Evolutionary conservation across 2,797 vertebrate species (phyloP), one percentile per base, ranked within the genome.

Genomic region (Helicolenus hilgendorfi): DNA sequence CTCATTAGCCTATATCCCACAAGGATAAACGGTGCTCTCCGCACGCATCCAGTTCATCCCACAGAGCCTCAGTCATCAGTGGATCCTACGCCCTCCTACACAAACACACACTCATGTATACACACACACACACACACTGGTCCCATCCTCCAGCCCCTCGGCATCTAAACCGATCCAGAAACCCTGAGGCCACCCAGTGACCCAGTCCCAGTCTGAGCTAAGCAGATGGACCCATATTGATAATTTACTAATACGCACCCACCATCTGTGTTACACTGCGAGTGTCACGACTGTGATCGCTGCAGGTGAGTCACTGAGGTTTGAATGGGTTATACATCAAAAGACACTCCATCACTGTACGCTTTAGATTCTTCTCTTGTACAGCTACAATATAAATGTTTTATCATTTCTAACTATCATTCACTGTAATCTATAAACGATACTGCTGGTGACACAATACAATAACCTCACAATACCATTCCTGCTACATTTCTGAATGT

Each of bases 1-100:
- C 87, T 94, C 83, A 94, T 95, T 95, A 96, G 84, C 86, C 87
- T 77, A 91, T 69, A 95, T 95, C 93, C 92, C 94, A 94, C 93
- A 89, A 85, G 94, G 95, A 94, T 94, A 92, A 94, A 90, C 1
- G 65, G 3, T 68, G 77, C 62, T 88, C 86, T 75, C 90, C 68
- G 64, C 85, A 81, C 53, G 88, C 68, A 73, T 76, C 56, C 24
- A 79, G 24, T 85, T 95, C 93, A 95, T 95, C 95, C 91, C 76
- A 59, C 78, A 74, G 84, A 90, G 92, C 72, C 77, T 81, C 87
- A 64, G 72, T 85, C 81, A 77, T 88, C 73, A 65, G 81, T 15
- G 72, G 83, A 60, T 78, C 38, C 78, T 60, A 35, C 5, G 11
- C 63, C 58, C 60, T 88, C 71, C 55, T 45, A 41, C 18, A 2